Evolutionary conservation across 2,797 vertebrate genomes (phyloP).

Genomic region (Tenualosa thibaudeaui): DNA sequence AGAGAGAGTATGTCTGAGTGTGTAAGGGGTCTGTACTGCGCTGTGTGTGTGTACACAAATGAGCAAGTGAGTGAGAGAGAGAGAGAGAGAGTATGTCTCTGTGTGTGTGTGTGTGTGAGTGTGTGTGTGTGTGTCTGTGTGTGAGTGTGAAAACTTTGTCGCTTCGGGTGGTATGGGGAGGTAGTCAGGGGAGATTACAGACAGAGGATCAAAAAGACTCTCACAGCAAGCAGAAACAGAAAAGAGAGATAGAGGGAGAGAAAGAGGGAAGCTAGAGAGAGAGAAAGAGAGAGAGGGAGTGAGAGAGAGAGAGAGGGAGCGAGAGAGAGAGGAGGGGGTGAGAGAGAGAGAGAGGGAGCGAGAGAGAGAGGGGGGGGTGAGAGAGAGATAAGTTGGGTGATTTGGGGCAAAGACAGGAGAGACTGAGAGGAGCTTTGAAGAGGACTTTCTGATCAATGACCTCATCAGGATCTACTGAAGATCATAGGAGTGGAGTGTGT

Average conservation of each 20-base stretch:
- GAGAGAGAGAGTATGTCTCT: no score
- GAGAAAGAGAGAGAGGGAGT: not conserved
- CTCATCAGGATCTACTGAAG: not conserved
- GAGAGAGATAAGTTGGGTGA: not conserved
- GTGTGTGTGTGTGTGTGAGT: not conserved
- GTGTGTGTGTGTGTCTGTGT: not conserved
- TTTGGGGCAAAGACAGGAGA: not conserved
- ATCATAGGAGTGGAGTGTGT: not conserved
- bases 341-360: not conserved
- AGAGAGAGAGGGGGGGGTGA: no score
- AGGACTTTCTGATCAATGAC: slow-evolving; percentile 2
- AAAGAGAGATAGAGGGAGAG: not conserved
- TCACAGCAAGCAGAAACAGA: not conserved
- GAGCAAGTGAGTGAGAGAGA: no score
- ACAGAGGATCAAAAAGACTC: not conserved
- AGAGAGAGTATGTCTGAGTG: no score
- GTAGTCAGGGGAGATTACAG: not conserved
- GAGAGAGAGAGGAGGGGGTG: not conserved
- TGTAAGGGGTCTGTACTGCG: no score
- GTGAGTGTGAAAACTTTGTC: not conserved
- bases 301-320: not conserved
- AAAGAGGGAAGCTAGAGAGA: not conserved
- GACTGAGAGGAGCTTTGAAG: not conserved
- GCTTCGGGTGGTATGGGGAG: not conserved
- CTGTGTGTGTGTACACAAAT: no score